phyloP scores from a whole-genome alignment of 2,888 invertebrate genomes.

The Tetanocera ferruginea region DNA sequence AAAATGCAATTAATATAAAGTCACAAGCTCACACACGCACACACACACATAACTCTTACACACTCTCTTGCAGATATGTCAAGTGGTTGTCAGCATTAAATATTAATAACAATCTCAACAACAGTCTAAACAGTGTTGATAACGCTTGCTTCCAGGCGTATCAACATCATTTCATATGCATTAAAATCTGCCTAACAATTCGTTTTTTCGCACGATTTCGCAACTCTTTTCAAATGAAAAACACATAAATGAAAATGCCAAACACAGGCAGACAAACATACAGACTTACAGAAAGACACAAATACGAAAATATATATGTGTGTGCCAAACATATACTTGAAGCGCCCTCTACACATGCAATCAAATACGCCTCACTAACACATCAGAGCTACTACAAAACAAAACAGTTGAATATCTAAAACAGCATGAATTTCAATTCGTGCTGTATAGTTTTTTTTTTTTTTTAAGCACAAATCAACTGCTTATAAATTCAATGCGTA shows the following conservation, averaged over 20 bases:
- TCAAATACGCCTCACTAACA: not conserved
- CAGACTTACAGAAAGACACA: not conserved
- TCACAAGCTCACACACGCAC: not conserved
- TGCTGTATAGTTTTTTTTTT: not conserved
- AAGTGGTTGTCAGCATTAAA: not conserved
- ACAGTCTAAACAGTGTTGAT: not conserved
- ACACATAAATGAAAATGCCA: not conserved
- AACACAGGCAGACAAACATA: not conserved
- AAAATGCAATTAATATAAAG: conserved; percentile 24
- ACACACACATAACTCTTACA: not conserved
- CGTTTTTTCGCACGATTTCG: not conserved
- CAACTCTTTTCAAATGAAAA: too few relatives aligned
- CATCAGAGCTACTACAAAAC: not conserved
- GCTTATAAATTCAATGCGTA: conserved; percentile 5
- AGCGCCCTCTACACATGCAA: not conserved
- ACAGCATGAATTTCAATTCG: not conserved
- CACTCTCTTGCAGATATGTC: not conserved
- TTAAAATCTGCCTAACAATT: not conserved
- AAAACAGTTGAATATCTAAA: not conserved
- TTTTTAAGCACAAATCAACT: not conserved
- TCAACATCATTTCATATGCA: not conserved
- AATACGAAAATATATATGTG: not conserved
- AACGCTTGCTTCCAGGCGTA: not conserved
- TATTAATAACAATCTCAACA: conserved; percentile 2
- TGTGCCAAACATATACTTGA: not conserved